Evolutionary conservation across 2,888 invertebrate species (phyloP).

Genomic region (Philopedon plagiatum): DNA sequence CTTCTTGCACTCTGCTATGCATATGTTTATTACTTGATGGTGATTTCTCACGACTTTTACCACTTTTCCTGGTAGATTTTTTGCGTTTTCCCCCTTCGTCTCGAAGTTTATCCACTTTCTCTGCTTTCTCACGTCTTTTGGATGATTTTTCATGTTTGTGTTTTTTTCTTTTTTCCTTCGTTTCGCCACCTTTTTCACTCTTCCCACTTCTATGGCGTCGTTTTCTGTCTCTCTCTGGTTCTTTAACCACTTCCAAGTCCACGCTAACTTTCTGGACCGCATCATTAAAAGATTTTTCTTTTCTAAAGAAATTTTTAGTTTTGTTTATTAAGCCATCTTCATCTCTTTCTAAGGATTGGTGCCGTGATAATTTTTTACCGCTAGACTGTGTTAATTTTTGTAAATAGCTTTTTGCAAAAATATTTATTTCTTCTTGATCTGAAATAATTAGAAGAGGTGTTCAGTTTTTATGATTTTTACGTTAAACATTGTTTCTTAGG

Average conservation of each 20-base stretch:
- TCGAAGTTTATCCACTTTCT: background rate
- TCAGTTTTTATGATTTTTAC: background rate
- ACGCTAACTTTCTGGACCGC: conserved; percentile 20
- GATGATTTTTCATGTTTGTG: background rate
- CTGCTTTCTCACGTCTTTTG: background rate
- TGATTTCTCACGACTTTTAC: conserved; percentile 8
- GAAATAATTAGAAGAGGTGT: background rate
- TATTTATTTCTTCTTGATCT: background rate
- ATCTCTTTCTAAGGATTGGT: conserved; percentile 34
- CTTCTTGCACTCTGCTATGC: conserved; percentile 37
- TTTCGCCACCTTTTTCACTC: background rate
- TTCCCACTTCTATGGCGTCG: conserved; percentile 5
- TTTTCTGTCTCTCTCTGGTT: conserved; percentile 1
- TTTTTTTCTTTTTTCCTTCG: conserved; percentile 17
- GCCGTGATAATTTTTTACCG: conserved; percentile 19
- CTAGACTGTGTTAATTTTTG: conserved; percentile 2
- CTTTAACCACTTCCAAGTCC: background rate
- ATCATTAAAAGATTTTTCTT: conserved; percentile 46
- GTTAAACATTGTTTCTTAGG: too few relatives aligned
- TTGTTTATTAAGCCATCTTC: conserved; percentile 21
- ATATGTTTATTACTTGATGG: background rate
- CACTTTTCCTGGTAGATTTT: conserved; percentile 3
- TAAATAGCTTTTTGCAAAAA: background rate
- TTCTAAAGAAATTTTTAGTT: conserved; percentile 34
- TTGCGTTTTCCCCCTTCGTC: background rate